A percentile compares a stretch with the other conserved stretches of the same genome.
Conservation (phyloP, 2,113 vertebrate species). For the Acrocephalus arundinaceus region DNA sequence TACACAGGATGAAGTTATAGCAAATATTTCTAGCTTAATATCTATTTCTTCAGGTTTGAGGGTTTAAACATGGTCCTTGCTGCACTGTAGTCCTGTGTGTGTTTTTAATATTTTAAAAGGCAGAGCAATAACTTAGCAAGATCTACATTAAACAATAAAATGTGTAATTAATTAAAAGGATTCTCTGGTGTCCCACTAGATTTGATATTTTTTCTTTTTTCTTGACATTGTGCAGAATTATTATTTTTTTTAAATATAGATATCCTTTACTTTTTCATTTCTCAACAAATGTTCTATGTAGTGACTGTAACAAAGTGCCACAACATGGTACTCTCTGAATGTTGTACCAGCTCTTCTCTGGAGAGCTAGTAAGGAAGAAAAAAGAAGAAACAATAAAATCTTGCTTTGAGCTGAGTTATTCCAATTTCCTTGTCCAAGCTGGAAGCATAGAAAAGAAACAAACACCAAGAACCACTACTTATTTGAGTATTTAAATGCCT, state of each 20-base stretch:
- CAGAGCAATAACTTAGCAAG: background rate
- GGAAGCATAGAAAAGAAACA: background rate
- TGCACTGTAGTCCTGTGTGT: background rate
- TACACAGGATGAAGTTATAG: background rate
- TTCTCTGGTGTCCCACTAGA: background rate
- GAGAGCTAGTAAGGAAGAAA: background rate
- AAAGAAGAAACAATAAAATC: background rate
- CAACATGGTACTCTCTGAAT: background rate
- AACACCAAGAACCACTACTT: background rate
- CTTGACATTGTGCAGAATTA: background rate
- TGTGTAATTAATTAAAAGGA: background rate
- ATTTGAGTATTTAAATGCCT: background rate
- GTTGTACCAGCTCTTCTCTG: background rate
- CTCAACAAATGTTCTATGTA: background rate
- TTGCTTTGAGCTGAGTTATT: background rate
- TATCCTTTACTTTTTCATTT: background rate
- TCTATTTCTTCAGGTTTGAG: fast-evolving
- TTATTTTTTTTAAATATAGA: background rate
- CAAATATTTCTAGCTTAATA: background rate
- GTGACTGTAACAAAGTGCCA: background rate
- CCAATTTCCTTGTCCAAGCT: background rate
- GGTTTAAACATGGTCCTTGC: background rate
- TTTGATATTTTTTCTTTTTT: background rate
- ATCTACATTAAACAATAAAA: background rate
- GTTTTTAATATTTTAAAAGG: background rate